Percentiles rank a stretch among this genome's conserved stretches.
Conservation (phyloP, 2,797 vertebrate species). For the Tauraco hartlaubi region DNA sequence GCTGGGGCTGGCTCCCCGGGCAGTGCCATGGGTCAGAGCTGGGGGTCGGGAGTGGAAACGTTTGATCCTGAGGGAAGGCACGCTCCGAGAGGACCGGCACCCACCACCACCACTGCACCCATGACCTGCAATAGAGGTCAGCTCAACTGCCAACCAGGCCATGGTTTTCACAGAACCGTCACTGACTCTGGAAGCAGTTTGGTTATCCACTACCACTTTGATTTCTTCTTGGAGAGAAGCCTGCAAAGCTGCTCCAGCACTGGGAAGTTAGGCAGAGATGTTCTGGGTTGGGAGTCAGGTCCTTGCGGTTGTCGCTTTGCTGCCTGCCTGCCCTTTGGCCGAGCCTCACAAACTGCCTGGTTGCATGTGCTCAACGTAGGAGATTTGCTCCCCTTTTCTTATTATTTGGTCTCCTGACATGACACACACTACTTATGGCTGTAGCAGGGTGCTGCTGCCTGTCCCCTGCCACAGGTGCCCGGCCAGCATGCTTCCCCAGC, state of each 20-base stretch:
- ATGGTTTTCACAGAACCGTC: rapidly evolving
- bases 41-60: neutral
- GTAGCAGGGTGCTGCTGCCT: neutral
- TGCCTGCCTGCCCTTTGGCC: neutral
- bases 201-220: neutral
- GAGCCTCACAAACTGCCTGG: neutral
- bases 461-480: neutral
- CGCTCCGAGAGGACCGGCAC: neutral
- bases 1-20: neutral
- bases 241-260: neutral
- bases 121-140: neutral
- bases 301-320: neutral
- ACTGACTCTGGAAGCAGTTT: neutral
- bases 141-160: no score
- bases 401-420: neutral
- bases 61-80: neutral
- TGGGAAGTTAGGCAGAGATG: neutral
- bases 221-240: neutral
- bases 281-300: neutral
- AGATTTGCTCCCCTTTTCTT: neutral
- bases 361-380: rapidly evolving
- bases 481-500: rapidly evolving
- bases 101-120: rapidly evolving
- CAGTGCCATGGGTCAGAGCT: neutral
- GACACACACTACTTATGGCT: rapidly evolving